These are phyloP conservation scores for Heteractis magnifica DNA, from an alignment of 92 coral and sea anemone genomes.

Conservation along the genomic window DNA sequence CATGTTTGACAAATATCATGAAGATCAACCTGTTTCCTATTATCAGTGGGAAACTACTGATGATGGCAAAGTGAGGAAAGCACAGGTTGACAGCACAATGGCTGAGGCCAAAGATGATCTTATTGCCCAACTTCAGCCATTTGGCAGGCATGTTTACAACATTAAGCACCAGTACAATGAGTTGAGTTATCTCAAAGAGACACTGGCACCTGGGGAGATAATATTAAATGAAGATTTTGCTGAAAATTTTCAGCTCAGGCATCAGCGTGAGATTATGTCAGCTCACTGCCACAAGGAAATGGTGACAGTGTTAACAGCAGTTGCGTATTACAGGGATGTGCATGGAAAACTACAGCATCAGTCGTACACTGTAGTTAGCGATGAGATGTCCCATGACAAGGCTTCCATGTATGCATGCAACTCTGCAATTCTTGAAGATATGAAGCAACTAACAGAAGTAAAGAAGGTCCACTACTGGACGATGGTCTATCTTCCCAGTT, in stretches of 20 bases:
- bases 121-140: slow-evolving; percentile 38
- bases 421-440: slow-evolving; percentile 25
- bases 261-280: slow-evolving; percentile 39
- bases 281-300: slow-evolving; percentile 54
- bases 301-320: slow-evolving; percentile 53
- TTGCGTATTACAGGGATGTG: slow-evolving; percentile 38
- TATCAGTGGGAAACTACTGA: slow-evolving; percentile 42
- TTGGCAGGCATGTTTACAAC: slow-evolving; percentile 41
- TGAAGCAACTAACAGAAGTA: slow-evolving; percentile 1
- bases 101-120: slow-evolving; percentile 37
- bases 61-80: slow-evolving; percentile 35
- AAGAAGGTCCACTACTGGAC: slow-evolving; percentile 51
- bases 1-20: slow-evolving; percentile 15
- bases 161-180: slow-evolving; percentile 25
- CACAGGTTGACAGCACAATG: slow-evolving; percentile 24
- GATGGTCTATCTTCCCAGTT: slow-evolving; percentile 56
- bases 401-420: slow-evolving; percentile 32
- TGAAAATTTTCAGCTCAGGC: slow-evolving; percentile 46
- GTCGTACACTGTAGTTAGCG: slow-evolving; percentile 33
- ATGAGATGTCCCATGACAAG: slow-evolving; percentile 42
- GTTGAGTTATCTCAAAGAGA: slow-evolving; percentile 36
- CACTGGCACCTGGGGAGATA: slow-evolving; percentile 13
- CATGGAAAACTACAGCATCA: slow-evolving; percentile 27
- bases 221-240: slow-evolving; percentile 40
- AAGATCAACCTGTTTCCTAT: slow-evolving; percentile 24